A percentile compares a stretch with the other conserved stretches of the same genome.
phyloP scores from a whole-genome alignment of 2,797 vertebrate genomes.

The Myripristis jacobus region DNA sequence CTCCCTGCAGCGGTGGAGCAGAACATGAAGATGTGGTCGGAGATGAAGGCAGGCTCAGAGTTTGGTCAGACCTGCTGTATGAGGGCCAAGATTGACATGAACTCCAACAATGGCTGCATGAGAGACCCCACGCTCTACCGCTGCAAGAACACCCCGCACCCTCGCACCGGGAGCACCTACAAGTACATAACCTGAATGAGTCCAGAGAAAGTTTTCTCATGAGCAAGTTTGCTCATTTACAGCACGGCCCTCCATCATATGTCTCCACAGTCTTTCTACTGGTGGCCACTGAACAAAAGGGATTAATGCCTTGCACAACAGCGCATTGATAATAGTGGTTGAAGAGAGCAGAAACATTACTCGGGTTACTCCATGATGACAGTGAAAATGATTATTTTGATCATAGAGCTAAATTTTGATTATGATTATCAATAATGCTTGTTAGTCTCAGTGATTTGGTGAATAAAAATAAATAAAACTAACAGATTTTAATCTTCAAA shows the following conservation, averaged over 20 bases:
- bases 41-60: conserved; percentile 94
- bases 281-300: too few relatives aligned
- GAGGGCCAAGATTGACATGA: conserved; percentile 98
- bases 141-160: conserved; percentile 94
- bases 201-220: not conserved
- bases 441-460: not conserved
- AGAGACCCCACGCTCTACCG: conserved; percentile 97
- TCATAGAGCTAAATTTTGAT: too few relatives aligned
- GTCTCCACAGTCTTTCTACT: too few relatives aligned
- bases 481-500: too few relatives aligned
- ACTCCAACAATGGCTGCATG: conserved; percentile 97
- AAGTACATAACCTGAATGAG: conserved; percentile 80
- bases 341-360: not conserved
- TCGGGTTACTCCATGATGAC: not conserved
- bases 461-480: too few relatives aligned
- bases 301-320: not conserved
- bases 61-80: conserved; percentile 94
- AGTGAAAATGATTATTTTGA: not conserved
- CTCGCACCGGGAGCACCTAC: conserved; percentile 91
- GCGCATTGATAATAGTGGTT: not conserved
- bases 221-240: too few relatives aligned
- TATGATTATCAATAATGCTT: too few relatives aligned
- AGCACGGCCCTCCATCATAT: too few relatives aligned
- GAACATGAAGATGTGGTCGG: conserved; percentile 96
- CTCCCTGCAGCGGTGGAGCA: conserved; percentile 88